Base-by-base conservation (phyloP, 2,113 vertebrate genomes). In the Corythoichthys intestinalis region DNA sequence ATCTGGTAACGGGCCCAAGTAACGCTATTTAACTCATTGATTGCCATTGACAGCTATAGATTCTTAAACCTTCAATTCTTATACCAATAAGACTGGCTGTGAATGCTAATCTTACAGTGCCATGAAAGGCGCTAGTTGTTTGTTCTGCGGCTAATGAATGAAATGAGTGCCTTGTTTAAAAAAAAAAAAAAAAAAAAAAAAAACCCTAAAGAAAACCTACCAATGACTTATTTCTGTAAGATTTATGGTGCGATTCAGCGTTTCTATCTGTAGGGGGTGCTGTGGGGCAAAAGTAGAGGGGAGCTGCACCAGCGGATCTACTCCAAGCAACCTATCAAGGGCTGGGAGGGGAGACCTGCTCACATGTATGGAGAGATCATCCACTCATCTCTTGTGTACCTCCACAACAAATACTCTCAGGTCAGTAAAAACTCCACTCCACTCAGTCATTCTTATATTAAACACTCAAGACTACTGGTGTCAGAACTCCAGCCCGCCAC, bases 261-360 rank as follows among this genome's bases (percentile, higher is more conserved):
- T 15, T 52, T 72, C 50, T 72, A 37, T 57, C 82, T 78, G 54
- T 39, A 95, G 93, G 74, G 75, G 73, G 82, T 80, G 50, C 82
- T 89, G 66, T 94, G 93, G 93, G 92, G 91, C 65, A 86, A 69
- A 77, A 91, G 83, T 52, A 90, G 52, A 76, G 82, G 91, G 3
- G 88, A 93, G 62, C 63, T 95, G 15, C 87, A 83, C 46, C 79
- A 81, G 50, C 86, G 88, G 62, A 79, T 95, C 62, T 87, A 81
- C 73, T 88, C 83, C 0, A 83, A 90, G 70, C 84, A 90, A 77
- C 90, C 90, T 0, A 81, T 94, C 75, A 75, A 64, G 4, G 90
- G 86, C 65, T 94, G 94, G 94, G 93, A 95, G 80, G 93, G 93
- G 35, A 88, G 75, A 47, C 78, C 80, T 12, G 81, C 90, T 11